Evolutionary conservation across 2,888 invertebrate genomes (phyloP).

Genomic region (Dasypolia templi): DNA sequence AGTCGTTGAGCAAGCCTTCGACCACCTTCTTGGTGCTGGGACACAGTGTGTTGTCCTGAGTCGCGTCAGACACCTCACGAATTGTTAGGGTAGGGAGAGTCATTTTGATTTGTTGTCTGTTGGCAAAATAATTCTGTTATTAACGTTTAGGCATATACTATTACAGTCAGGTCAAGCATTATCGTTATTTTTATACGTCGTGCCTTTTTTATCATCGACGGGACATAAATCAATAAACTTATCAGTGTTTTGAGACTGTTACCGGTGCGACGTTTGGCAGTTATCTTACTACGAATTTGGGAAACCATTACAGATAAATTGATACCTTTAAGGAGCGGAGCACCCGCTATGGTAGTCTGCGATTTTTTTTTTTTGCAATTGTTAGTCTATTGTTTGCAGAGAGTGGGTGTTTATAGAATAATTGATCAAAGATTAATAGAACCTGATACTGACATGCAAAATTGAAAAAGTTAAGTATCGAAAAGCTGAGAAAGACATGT

Average conservation of each 20-base stretch:
- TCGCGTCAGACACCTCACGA: conserved; percentile 77
- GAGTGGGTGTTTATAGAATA: no score
- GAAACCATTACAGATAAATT: background rate
- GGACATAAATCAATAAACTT: conserved; percentile 28
- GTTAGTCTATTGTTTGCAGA: no score
- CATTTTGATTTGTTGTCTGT: conserved; percentile 73
- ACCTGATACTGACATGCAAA: no score
- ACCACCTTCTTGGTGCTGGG: conserved; percentile 78
- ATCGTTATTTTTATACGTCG: no score
- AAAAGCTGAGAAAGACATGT: conserved; percentile 27
- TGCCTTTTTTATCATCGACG: no score
- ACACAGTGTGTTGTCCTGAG: conserved; percentile 76
- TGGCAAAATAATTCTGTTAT: background rate
- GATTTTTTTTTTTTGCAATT: no score
- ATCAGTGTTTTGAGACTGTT: background rate
- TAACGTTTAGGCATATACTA: background rate
- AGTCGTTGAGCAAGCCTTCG: conserved; percentile 83
- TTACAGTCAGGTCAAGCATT: no score
- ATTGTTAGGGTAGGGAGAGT: conserved; percentile 80
- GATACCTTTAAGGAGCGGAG: no score
- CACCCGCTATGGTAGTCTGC: no score
- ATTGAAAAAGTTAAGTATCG: no score
- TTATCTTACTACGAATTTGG: background rate
- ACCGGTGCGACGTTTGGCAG: background rate
- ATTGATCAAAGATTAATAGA: no score